Percentiles rank a stretch among this genome's conserved stretches.
These are phyloP conservation scores for Brachylomia viminalis DNA, from an alignment of 2,888 invertebrate species.

Conservation along the genomic window DNA sequence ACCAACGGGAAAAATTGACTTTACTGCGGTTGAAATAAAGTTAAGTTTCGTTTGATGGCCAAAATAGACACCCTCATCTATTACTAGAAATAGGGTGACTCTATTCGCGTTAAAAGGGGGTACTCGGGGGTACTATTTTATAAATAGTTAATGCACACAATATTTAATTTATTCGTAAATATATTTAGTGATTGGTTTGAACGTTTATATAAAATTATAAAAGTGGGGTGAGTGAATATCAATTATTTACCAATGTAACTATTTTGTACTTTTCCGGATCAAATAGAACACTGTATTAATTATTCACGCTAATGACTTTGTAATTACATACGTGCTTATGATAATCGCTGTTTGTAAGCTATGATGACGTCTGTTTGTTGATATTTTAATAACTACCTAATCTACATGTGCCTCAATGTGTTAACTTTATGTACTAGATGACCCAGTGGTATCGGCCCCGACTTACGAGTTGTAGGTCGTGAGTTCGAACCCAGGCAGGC, in stretches of 20 bases:
- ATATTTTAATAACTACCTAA: background rate
- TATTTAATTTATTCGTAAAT: conserved; percentile 72
- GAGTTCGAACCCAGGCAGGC: too few species aligned
- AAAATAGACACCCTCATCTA: conserved; percentile 78
- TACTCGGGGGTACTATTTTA: conserved; percentile 60
- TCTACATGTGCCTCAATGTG: too few species aligned
- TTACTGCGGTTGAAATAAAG: conserved; percentile 15
- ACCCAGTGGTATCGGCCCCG: too few species aligned
- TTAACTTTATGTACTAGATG: too few species aligned
- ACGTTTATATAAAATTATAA: conserved; percentile 64
- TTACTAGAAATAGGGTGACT: conserved; percentile 74
- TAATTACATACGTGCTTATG: conserved; percentile 54
- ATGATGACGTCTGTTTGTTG: background rate
- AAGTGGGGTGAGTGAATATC: conserved; percentile 60
- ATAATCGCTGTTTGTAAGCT: conserved; percentile 35
- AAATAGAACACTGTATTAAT: conserved; percentile 43
- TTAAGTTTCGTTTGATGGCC: conserved; percentile 31
- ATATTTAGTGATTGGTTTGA: conserved; percentile 70
- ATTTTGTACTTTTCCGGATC: conserved; percentile 52
- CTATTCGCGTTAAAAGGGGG: conserved; percentile 59
- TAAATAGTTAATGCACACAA: conserved; percentile 66
- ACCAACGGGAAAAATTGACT: conserved; percentile 23
- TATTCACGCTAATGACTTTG: conserved; percentile 45
- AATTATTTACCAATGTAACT: conserved; percentile 50
- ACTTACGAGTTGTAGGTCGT: too few species aligned